phyloP scores from a whole-genome alignment of 2,113 vertebrate genomes.

The Chaenocephalus aceratus region DNA sequence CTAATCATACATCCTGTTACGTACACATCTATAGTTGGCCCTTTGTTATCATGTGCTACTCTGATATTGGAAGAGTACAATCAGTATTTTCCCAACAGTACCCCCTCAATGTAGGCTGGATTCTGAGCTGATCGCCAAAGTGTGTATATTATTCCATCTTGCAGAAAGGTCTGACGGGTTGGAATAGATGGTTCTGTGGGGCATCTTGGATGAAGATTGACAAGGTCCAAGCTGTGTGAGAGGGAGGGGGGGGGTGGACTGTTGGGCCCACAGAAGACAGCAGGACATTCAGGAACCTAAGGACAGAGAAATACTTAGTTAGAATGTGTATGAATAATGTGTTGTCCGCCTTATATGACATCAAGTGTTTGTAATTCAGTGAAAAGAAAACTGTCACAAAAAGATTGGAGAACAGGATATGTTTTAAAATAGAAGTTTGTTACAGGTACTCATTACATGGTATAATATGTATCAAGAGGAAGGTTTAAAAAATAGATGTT shows the following conservation, averaged over 20 bases:
- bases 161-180: not conserved
- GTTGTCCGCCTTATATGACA: not conserved
- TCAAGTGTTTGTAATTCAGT: not conserved
- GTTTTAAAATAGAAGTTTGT: not conserved
- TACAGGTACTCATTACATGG: not conserved
- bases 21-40: no score
- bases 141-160: not conserved
- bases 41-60: no score
- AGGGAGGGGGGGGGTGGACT: not conserved
- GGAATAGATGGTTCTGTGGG: not conserved
- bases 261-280: not conserved
- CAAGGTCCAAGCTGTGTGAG: not conserved
- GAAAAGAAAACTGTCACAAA: not conserved
- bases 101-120: no score
- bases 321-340: not conserved
- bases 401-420: no score
- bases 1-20: no score
- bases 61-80: no score
- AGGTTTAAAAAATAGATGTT: not conserved
- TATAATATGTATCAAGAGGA: not conserved
- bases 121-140: no score
- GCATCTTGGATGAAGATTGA: not conserved
- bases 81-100: no score
- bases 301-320: not conserved
- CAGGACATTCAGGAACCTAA: not conserved